Evolutionary conservation across 1,140 invertebrate genomes (phyloP).

Genomic region (Cecropterus lyciades): DNA sequence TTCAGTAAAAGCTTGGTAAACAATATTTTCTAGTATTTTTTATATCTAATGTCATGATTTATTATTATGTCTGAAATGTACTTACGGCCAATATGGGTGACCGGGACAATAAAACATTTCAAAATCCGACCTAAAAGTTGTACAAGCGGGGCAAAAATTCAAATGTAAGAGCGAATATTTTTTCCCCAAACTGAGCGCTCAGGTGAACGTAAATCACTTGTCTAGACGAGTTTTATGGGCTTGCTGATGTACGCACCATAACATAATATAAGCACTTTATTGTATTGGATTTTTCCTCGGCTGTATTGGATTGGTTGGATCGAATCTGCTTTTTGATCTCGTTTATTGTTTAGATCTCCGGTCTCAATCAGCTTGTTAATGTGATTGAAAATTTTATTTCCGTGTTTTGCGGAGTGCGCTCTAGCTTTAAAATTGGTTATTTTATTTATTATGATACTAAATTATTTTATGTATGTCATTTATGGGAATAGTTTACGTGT

Average conservation of each 20-base stretch:
- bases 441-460: conserved; percentile 17
- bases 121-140: neutral
- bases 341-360: conserved; percentile 46
- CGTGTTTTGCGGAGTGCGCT: conserved; percentile 11
- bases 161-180: conserved; percentile 44
- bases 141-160: conserved; percentile 33
- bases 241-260: conserved; percentile 66
- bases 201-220: conserved; percentile 76
- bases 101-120: neutral
- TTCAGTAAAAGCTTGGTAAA: too few species aligned
- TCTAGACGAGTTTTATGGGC: conserved; percentile 74
- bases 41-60: neutral
- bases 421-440: conserved; percentile 22
- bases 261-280: conserved; percentile 63
- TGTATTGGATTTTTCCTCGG: conserved; percentile 54
- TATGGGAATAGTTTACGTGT: neutral
- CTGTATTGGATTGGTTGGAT: conserved; percentile 51
- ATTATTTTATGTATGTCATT: neutral
- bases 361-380: conserved; percentile 37
- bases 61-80: neutral
- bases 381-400: conserved; percentile 36
- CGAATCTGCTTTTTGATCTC: conserved; percentile 47
- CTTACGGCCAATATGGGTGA: neutral
- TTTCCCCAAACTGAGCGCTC: conserved; percentile 47
- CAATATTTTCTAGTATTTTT: neutral